phyloP scores from a whole-genome alignment of 2,113 vertebrate species.

The Phalacrocorax pelagicus region DNA sequence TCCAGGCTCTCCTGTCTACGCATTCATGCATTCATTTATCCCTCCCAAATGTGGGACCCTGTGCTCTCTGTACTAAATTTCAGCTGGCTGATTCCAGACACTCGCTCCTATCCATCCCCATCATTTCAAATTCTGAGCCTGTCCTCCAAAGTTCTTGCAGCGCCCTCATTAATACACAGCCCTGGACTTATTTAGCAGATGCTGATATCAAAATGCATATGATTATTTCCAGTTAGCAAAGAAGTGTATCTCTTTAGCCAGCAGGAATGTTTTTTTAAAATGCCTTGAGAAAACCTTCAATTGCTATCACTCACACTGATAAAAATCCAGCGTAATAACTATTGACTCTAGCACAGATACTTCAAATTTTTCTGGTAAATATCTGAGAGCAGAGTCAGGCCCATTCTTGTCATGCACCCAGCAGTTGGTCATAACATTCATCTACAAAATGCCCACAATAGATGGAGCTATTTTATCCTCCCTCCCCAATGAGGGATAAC shows the following conservation, averaged over 20 bases:
- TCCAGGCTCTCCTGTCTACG: slow-evolving; percentile 16
- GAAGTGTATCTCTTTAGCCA: slow-evolving; percentile 41
- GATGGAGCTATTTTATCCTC: background rate
- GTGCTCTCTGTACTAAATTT: slow-evolving; percentile 21
- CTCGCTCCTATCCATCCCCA: background rate
- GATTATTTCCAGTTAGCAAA: slow-evolving; percentile 48
- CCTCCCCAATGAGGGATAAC: background rate
- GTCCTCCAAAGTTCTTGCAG: slow-evolving; percentile 46
- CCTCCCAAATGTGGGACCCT: slow-evolving; percentile 29
- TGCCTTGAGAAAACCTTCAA: background rate
- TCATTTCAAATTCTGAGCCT: slow-evolving; percentile 50
- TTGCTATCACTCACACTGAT: slow-evolving; percentile 19
- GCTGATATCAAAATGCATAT: slow-evolving; percentile 53
- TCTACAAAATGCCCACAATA: background rate
- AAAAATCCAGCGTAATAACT: slow-evolving; percentile 28
- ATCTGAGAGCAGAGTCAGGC: background rate
- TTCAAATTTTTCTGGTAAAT: background rate
- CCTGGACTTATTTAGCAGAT: slow-evolving; percentile 55
- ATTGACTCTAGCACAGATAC: background rate
- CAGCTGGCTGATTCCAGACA: slow-evolving; percentile 26
- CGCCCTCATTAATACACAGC: slow-evolving; percentile 53
- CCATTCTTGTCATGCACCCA: background rate
- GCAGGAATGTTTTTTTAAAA: background rate
- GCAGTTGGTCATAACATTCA: background rate
- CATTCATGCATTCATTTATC: slow-evolving; percentile 48